Evolutionary conservation across 2,113 vertebrate genomes (phyloP).

Genomic region (Clupea harengus): DNA sequence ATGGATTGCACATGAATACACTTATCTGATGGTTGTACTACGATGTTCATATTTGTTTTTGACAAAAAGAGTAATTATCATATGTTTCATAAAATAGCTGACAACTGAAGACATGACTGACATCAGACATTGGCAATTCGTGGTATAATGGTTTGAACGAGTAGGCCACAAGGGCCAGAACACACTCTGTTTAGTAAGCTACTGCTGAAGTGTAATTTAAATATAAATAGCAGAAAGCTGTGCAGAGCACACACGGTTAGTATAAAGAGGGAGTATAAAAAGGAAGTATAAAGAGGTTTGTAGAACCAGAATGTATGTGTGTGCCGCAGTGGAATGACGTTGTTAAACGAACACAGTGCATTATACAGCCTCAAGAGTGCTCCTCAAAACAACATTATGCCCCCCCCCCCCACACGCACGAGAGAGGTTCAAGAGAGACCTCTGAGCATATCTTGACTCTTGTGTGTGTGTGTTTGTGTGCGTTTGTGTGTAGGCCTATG

Average conservation of each 20-base stretch:
- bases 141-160: background rate
- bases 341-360: background rate
- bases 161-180: background rate
- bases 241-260: background rate
- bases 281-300: background rate
- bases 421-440: background rate
- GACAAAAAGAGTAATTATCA: background rate
- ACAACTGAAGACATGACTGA: background rate
- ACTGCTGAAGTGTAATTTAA: background rate
- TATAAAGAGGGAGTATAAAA: background rate
- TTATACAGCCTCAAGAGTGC: background rate
- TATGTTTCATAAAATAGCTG: background rate
- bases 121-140: background rate
- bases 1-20: background rate
- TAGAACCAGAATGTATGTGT: background rate
- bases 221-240: background rate
- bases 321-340: background rate
- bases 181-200: background rate
- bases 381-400: background rate
- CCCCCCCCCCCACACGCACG: background rate
- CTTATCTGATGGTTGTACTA: background rate
- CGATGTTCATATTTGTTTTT: background rate
- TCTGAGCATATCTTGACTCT: background rate
- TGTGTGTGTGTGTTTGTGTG: slow-evolving; percentile 5
- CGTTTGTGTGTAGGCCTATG: background rate